Evolutionary conservation across 2,888 invertebrate genomes (phyloP), one percentile per base, ranked within the genome.

Genomic region (Ectobius pallidus): DNA sequence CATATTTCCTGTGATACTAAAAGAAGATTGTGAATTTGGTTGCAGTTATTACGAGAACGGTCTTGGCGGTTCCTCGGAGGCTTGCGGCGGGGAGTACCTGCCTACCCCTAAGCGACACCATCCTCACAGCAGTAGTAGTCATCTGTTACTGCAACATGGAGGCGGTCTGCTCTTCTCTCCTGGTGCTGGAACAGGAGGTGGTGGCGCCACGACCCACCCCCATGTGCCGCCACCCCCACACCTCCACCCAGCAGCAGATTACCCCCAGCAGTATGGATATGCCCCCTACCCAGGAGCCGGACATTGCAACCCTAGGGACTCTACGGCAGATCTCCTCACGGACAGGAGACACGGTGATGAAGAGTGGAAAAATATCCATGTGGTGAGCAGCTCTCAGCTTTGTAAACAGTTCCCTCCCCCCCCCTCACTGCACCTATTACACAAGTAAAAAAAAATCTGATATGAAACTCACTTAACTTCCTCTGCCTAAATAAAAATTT

Each of bases 321-420:
- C 77, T 76, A 76, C 34, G 77, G 79, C 18, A 65, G 76, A 76
- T 46, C 73, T 76, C 55, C 61, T 71, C 32, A 76, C 75, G 39
- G 78, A 79, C 77, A 70, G 86, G 70, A 82, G 81, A 25, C 80
- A 91, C 78, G 92, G 91, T 3, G 96, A 97, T 79, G 96, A 97
- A 79, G 96, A 97, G 82, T 97, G 97, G 96, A 92, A 93, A 81
- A 96, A 94, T 82, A 95, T 95, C 76, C 93, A 95, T 83, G 94
- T 94, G 73, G 82, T 82, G 72, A 82, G 84, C 78, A 18, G 46
- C 18, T n/a, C n/a, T n/a, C n/a, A n/a, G n/a, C n/a, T n/a, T n/a
- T n/a, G n/a, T n/a, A n/a, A n/a, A n/a, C n/a, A n/a, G n/a, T n/a
- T n/a, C n/a, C n/a, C n/a, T n/a, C n/a, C n/a, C n/a, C n/a, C n/a